Base-by-base conservation (phyloP, 2,797 vertebrate species). In the Syngnathus rostellatus region DNA sequence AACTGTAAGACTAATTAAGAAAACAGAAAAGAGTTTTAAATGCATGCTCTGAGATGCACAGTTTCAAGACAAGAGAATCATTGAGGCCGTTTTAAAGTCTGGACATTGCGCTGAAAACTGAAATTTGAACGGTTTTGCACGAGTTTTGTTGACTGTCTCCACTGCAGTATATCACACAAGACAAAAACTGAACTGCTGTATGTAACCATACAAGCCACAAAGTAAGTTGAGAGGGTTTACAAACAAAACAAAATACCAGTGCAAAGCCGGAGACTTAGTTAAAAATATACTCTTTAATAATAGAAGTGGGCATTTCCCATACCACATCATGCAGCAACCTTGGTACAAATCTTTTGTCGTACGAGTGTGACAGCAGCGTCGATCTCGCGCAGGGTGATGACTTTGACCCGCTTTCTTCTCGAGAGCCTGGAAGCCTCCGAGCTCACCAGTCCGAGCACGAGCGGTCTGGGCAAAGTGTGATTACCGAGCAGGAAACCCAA, bases 401-500 rank as follows among this genome's bases (percentile, higher is more conserved):
- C 64, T 51, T 81, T 70, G 0, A 66, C 58, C 10, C 88, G 66
- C 74, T 85, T 90, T 64, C 17, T 68, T 46, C 38, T 69, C 0
- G 90, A 89, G 48, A 90, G 68, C 7, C 86, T 81, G 14, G 81
- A 83, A 0, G 90, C 90, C 74, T 92, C 91, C 0, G 12, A 53
- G 53, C 83, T 77, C 72, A 92, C 81, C 67, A 86, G 77, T 2
- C 75, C 67, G 31, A 91, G 80, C 50, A 88, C 59, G 17, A 89
- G n/a, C 0, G 59, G 72, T 45, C 57, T 77, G 40, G 85, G 82
- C 16, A 74, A 71, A 62, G 43, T 0, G 23, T 38, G 63, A 1
- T 14, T 63, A 19, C 66, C 19, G 16, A 7, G 1, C 68, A 82
- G 60, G 64, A 85, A 68, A 59, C 76, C 80, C 7, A 51, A 48